phyloP scores from a whole-genome alignment of 37 sponge, comb jelly and placozoan species.

The Axinella damicornis region DNA sequence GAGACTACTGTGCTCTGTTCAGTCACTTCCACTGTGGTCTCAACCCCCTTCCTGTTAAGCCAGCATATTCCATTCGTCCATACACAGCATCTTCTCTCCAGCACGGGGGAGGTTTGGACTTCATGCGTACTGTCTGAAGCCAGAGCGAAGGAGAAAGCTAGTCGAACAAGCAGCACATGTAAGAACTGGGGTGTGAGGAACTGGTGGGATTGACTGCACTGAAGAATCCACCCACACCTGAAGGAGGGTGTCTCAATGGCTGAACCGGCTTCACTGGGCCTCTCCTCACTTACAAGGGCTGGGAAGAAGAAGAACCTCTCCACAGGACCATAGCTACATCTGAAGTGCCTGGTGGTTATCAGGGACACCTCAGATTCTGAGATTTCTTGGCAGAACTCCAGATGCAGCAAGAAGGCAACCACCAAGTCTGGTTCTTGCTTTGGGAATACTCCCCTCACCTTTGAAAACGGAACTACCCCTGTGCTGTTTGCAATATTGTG shows the following conservation, averaged over 20 bases:
- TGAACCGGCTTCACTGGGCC: neutral
- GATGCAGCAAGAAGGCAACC: neutral
- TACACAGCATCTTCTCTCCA: neutral
- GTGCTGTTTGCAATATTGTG: neutral
- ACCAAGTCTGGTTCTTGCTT: slow-evolving; percentile 4
- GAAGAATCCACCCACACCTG: slow-evolving; percentile 18
- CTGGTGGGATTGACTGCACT: neutral
- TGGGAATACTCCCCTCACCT: neutral
- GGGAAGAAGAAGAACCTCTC: slow-evolving; percentile 6
- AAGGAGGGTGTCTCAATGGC: neutral
- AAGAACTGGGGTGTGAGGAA: neutral
- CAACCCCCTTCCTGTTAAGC: neutral
- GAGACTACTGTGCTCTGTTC: neutral
- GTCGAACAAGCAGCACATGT: slow-evolving; percentile 2
- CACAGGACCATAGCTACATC: neutral
- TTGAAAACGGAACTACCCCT: slow-evolving; percentile 7
- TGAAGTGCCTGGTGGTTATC: neutral
- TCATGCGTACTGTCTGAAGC: neutral
- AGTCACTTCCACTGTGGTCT: slow-evolving; percentile 7
- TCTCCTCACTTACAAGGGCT: neutral
- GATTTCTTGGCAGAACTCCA: slow-evolving; percentile 17
- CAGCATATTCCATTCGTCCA: neutral
- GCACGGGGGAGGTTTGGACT: neutral
- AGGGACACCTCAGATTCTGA: neutral
- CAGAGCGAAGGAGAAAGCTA: neutral